These are phyloP conservation scores for Ophraella communa DNA, from an alignment of 2,888 invertebrate genomes.

Conservation along the genomic window DNA sequence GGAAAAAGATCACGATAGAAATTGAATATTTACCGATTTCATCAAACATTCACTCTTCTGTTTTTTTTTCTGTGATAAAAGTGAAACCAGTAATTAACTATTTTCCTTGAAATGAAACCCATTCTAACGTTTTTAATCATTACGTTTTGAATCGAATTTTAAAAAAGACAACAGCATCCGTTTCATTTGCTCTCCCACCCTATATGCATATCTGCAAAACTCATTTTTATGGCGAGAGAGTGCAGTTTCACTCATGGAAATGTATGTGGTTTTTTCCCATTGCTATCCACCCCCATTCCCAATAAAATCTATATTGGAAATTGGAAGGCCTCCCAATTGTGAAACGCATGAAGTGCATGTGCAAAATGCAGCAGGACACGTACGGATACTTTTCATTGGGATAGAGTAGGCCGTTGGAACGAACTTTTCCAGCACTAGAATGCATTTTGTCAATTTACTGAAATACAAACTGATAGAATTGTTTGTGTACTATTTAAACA, in stretches of 20 bases:
- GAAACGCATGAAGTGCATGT: slow-evolving; percentile 39
- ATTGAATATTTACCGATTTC: no score
- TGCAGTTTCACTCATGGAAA: slow-evolving; percentile 4
- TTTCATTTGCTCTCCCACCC: background rate
- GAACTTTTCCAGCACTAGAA: slow-evolving; percentile 19
- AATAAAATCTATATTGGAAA: slow-evolving; percentile 48
- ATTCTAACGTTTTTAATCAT: background rate
- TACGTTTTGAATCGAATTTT: background rate
- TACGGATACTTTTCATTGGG: slow-evolving; percentile 33
- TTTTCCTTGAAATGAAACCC: background rate
- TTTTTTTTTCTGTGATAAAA: background rate
- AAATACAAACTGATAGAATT: background rate
- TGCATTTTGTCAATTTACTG: background rate
- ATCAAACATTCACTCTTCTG: no score
- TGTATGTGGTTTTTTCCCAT: slow-evolving; percentile 9
- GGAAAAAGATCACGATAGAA: no score
- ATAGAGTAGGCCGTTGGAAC: slow-evolving; percentile 34
- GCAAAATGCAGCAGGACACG: slow-evolving; percentile 34
- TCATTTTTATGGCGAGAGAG: background rate
- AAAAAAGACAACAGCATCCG: slow-evolving; percentile 2
- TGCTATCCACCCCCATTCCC: slow-evolving; percentile 32
- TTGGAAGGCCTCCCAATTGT: slow-evolving; percentile 36
- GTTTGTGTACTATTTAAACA: no score
- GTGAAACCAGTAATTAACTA: background rate
- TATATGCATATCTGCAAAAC: background rate